Base-by-base conservation (phyloP, 2,113 vertebrate species). In the Spea multiplicata region DNA sequence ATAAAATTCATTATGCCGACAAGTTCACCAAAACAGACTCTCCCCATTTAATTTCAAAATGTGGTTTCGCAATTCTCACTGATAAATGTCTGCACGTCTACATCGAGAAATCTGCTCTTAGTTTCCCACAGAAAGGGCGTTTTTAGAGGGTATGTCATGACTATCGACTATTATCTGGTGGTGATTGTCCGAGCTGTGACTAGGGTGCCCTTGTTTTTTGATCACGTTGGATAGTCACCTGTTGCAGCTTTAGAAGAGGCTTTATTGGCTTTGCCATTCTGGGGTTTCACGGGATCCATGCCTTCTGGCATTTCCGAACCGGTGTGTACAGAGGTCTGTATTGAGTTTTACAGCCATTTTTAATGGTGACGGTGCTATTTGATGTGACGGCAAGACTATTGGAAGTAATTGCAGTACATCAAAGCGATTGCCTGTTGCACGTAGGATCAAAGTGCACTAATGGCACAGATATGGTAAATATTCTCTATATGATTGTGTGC, bases 341-440 rank as follows among this genome's bases (percentile, higher is more conserved):
- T 16, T 5, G 6, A 52, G 4, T 5, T 3, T 52, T 67, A 57
- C 3, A 67, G 74, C 13, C 65, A 30, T 67, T 64, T 67, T 57
- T 76, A 76, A 76, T 68, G 48, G 55, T 48, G 48, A 17, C 53
- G 53, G 44, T 9, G 17, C 30, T 68, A 76, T 76, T 67, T 76
- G 74, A 76, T 76, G 74, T 76, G 50, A 50, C 66, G 49, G 17
- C 12, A 57, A 4, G 74, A 68, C 67, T 66, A 44, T 57, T 48
- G 30, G 65, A 76, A 6, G 4, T 59, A 76, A 76, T 68, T 76
- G 52, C 52, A 64, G 8, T 68, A 44, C 65, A 68, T 76, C 65
- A 76, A 76, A 67, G 65, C 30, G 46, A 68, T 44, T 16, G 65
- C 16, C 48, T 53, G 73, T 65, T 47, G 6, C n/a, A 65, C 14